phyloP scores from a whole-genome alignment of 2,113 vertebrate genomes.

The Psittacara wagleri region DNA sequence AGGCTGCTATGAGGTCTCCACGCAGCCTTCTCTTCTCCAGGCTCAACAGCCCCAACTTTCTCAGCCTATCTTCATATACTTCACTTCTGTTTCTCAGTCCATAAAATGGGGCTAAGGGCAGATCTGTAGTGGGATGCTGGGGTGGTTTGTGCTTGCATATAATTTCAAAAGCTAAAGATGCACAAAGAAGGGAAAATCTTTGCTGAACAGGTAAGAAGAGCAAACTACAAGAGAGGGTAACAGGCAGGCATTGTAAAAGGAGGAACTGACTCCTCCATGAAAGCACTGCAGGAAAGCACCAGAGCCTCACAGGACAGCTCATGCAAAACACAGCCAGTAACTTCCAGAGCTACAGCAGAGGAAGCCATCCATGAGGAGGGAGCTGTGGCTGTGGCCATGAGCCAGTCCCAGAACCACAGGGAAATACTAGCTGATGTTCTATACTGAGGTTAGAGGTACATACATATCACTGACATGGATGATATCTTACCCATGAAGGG shows the following conservation, averaged over 20 bases:
- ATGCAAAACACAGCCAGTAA: background rate
- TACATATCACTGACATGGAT: background rate
- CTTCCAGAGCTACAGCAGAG: background rate
- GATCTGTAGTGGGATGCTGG: background rate
- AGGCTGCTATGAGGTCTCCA: too few species aligned
- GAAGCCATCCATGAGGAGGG: background rate
- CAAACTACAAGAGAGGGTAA: background rate
- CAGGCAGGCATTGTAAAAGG: background rate
- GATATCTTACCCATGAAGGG: background rate
- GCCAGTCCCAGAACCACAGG: background rate
- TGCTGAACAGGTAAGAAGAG: background rate
- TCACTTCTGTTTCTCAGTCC: background rate
- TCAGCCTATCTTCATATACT: background rate
- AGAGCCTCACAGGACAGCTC: background rate
- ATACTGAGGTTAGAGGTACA: background rate
- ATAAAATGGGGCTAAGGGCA: background rate
- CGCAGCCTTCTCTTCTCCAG: too few species aligned
- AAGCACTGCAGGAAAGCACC: background rate
- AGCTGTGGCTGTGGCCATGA: rapidly evolving
- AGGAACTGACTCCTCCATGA: background rate
- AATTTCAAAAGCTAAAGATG: background rate
- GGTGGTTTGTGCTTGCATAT: background rate
- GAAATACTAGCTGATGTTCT: background rate
- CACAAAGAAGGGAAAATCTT: background rate
- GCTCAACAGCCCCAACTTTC: too few species aligned